These are phyloP conservation scores for Patella caerulea DNA, from an alignment of 2,888 invertebrate genomes.

Conservation along the genomic window DNA sequence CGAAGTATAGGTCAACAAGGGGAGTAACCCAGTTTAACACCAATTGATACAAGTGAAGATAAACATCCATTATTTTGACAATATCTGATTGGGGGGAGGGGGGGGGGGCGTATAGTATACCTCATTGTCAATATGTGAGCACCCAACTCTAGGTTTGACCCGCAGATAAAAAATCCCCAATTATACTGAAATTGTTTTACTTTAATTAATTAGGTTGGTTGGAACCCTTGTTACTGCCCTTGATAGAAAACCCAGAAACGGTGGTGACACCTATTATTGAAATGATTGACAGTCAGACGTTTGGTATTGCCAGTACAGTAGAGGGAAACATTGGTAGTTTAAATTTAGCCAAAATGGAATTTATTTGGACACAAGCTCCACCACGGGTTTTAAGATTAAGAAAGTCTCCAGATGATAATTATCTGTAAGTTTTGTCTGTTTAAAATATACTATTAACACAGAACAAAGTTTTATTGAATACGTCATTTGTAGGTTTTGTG, in stretches of 20 bases:
- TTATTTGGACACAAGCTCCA: conserved; percentile 38
- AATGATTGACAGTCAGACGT: conserved; percentile 92
- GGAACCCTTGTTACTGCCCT: conserved; percentile 91
- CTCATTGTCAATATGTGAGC: too few relatives aligned
- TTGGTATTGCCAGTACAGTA: conserved; percentile 77
- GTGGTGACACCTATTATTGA: conserved; percentile 97
- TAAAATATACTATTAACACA: too few relatives aligned
- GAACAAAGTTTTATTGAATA: too few relatives aligned
- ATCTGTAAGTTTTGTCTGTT: conserved; percentile 29
- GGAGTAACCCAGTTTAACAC: too few relatives aligned
- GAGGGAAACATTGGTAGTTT: conserved; percentile 71
- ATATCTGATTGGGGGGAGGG: too few relatives aligned
- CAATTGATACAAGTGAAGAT: too few relatives aligned
- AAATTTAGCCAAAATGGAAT: conserved; percentile 88
- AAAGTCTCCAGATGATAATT: conserved; percentile 27
- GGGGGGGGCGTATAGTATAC: too few relatives aligned
- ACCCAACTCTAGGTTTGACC: too few relatives aligned
- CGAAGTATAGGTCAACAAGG: too few relatives aligned
- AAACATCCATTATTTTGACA: too few relatives aligned
- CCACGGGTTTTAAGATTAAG: conserved; percentile 22
- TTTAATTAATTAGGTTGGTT: conserved; percentile 82
- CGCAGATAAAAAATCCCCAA: too few relatives aligned
- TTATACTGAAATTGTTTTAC: conserved; percentile 35
- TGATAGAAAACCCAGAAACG: conserved; percentile 76
- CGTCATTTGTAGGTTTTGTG: too few relatives aligned